Conservation (phyloP, 2,797 vertebrate species). For the Allobates femoralis region DNA sequence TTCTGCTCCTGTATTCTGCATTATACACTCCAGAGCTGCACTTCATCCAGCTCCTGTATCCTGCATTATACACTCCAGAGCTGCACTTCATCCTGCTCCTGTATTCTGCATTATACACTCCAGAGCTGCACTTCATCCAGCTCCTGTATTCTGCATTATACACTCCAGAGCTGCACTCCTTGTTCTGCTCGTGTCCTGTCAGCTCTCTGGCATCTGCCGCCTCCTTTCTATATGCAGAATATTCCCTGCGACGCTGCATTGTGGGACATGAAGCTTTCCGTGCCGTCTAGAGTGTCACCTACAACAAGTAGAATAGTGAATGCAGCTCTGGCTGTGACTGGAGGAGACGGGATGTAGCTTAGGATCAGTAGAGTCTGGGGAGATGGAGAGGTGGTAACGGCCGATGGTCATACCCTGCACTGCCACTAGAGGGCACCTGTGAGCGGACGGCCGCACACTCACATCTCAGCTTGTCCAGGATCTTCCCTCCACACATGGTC, state of each 20-base stretch:
- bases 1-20: background rate
- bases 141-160: no score
- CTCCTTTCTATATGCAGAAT: background rate
- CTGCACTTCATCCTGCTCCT: background rate
- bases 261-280: background rate
- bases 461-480: slow-evolving; percentile 97
- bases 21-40: background rate
- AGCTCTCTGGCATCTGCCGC: no score
- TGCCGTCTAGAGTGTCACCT: no score
- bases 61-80: background rate
- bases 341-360: background rate
- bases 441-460: slow-evolving; percentile 74
- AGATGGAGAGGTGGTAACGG: background rate
- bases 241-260: background rate
- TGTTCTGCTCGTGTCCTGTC: no score
- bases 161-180: background rate
- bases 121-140: background rate
- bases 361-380: background rate
- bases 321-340: background rate
- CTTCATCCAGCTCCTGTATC: no score
- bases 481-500: slow-evolving; percentile 97
- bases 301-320: background rate
- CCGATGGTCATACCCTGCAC: background rate
- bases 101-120: no score
- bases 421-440: background rate